phyloP scores from a whole-genome alignment of 2,888 invertebrate species.

The Glaucopsyche alexis region DNA sequence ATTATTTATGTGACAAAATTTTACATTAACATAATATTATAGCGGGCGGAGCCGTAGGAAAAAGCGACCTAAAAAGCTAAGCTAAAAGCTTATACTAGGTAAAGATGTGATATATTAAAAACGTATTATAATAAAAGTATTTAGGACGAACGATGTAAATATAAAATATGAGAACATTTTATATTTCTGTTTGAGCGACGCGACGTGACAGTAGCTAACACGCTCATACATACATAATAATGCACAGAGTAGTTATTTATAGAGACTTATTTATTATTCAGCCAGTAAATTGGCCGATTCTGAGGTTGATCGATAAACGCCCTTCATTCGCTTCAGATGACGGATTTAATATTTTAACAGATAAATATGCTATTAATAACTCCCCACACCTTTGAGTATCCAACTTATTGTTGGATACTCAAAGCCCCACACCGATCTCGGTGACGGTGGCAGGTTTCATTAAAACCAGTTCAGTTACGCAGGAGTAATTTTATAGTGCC shows the following conservation, averaged over 20 bases:
- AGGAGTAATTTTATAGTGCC: too few species aligned
- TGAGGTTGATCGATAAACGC: neutral
- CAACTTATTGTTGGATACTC: too few species aligned
- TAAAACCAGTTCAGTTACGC: too few species aligned
- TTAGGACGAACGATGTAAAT: neutral
- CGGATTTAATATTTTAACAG: neutral
- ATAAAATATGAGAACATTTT: neutral
- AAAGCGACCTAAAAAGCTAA: too few species aligned
- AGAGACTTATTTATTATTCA: neutral
- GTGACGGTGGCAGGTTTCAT: too few species aligned
- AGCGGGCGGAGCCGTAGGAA: too few species aligned
- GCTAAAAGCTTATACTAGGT: too few species aligned
- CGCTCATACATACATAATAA: conserved; percentile 15
- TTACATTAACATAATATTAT: too few species aligned
- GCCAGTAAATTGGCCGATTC: neutral
- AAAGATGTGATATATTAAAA: neutral
- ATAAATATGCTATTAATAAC: too few species aligned
- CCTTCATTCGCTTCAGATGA: neutral
- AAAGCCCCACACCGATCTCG: too few species aligned
- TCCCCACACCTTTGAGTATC: too few species aligned
- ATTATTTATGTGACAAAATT: too few species aligned
- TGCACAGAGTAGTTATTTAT: conserved; percentile 10
- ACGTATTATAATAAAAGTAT: neutral
- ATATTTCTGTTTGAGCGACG: neutral
- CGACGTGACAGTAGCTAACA: neutral